Conservation (phyloP, 2,888 invertebrate species). For the Poecilobothrus nobilitatus region DNA sequence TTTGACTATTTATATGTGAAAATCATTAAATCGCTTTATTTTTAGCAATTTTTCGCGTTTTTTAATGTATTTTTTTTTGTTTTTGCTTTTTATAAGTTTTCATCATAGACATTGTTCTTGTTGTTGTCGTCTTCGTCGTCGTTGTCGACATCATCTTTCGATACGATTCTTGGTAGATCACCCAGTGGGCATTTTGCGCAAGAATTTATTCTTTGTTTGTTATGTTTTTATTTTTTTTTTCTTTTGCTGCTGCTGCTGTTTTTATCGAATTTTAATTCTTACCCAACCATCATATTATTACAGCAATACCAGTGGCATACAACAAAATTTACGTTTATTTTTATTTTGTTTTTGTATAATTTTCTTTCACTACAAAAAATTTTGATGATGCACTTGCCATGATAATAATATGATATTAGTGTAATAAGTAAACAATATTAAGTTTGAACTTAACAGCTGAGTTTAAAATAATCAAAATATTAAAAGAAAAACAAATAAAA, state of each 20-base stretch:
- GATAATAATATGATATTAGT: neutral
- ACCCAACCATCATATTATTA: neutral
- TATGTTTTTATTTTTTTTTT: neutral
- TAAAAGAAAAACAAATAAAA: neutral
- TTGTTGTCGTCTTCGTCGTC: no score
- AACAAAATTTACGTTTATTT: neutral
- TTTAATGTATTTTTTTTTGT: neutral
- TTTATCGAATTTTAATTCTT: neutral
- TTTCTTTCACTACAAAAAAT: neutral
- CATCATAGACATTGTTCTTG: neutral
- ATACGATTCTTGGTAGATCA: neutral
- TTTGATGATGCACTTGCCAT: neutral
- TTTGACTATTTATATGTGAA: neutral
- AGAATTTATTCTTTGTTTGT: neutral
- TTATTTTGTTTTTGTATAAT: neutral
- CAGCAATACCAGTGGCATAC: neutral
- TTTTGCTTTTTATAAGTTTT: neutral
- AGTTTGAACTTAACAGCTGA: neutral
- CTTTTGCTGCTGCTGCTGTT: neutral
- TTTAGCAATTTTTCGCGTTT: neutral
- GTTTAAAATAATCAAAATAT: neutral
- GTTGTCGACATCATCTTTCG: neutral
- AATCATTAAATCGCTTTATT: neutral
- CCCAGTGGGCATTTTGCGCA: constrained; percentile 3
- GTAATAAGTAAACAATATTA: constrained; percentile 6